Evolutionary conservation across 2,888 invertebrate genomes (phyloP).

Genomic region (Diploptera punctata): DNA sequence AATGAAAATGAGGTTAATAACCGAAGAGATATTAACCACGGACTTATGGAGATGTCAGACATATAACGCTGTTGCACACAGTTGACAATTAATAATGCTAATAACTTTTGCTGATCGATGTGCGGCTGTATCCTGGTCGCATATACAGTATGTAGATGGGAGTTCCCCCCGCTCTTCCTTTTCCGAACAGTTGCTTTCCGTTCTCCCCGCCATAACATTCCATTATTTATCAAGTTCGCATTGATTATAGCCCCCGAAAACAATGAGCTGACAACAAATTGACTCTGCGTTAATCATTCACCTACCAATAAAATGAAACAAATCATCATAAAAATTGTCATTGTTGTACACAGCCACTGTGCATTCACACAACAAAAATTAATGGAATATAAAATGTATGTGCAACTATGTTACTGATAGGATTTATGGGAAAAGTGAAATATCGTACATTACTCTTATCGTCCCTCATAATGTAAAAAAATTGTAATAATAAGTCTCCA

Average conservation of each 20-base stretch:
- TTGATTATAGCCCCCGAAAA: neutral
- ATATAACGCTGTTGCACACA: neutral
- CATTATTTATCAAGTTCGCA: constrained; percentile 8
- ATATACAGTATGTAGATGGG: constrained; percentile 15
- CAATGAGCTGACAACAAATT: constrained; percentile 29
- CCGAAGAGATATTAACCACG: too few relatives aligned
- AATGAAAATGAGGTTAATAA: too few relatives aligned
- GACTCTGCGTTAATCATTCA: constrained; percentile 23
- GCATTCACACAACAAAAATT: neutral
- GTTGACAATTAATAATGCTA: constrained; percentile 14
- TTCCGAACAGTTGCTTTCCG: constrained; percentile 29
- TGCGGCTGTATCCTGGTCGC: neutral
- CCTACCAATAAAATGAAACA: constrained; percentile 17
- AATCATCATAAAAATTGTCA: constrained; percentile 8
- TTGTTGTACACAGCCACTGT: neutral
- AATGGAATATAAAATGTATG: neutral
- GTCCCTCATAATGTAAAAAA: too few relatives aligned
- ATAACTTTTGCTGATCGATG: constrained; percentile 24
- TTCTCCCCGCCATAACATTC: neutral
- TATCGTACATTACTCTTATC: too few relatives aligned
- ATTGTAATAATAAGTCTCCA: too few relatives aligned
- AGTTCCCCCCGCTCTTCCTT: constrained; percentile 18
- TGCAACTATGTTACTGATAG: neutral
- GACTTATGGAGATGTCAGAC: too few relatives aligned
- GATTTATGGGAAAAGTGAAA: too few relatives aligned